phyloP scores from a whole-genome alignment of 2,888 invertebrate species.

The Phytoseiulus persimilis region DNA sequence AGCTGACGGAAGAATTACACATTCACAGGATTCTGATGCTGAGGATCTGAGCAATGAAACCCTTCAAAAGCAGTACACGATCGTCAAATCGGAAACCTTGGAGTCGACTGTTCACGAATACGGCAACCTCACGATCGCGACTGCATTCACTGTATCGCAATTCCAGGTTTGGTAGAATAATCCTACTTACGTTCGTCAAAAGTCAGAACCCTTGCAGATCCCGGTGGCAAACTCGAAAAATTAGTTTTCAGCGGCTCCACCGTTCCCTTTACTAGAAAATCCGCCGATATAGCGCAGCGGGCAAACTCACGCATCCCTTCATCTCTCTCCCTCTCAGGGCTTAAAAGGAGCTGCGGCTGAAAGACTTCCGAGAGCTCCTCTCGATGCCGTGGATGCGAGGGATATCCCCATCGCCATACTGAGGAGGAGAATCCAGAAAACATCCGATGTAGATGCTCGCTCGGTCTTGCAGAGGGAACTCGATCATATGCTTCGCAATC shows the following conservation, averaged over 20 bases:
- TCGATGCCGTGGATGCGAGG: conserved; percentile 50
- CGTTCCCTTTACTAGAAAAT: too few relatives aligned
- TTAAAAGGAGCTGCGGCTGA: background rate
- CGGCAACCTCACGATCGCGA: conserved; percentile 52
- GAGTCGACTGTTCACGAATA: conserved; percentile 57
- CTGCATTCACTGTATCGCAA: background rate
- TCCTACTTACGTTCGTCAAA: too few relatives aligned
- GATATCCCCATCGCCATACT: conserved; percentile 52
- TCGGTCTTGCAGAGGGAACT: conserved; percentile 46
- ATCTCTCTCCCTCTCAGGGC: background rate
- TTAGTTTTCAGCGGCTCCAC: too few relatives aligned
- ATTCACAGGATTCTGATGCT: conserved; percentile 10
- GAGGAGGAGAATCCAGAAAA: conserved; percentile 48
- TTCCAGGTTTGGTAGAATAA: too few relatives aligned
- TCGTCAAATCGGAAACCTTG: conserved; percentile 55
- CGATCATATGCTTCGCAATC: conserved; percentile 47
- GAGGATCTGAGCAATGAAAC: conserved; percentile 54
- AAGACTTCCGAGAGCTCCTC: conserved; percentile 44
- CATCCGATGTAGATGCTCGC: conserved; percentile 46
- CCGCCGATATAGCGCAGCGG: too few relatives aligned
- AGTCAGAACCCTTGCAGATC: too few relatives aligned
- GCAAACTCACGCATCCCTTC: too few relatives aligned
- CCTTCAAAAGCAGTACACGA: conserved; percentile 54
- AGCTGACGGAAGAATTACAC: too few relatives aligned
- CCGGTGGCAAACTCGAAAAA: too few relatives aligned